Evolutionary conservation across 2,888 invertebrate genomes (phyloP), one percentile per base, ranked within the genome.

Genomic region (Aporophyla lueneburgensis): DNA sequence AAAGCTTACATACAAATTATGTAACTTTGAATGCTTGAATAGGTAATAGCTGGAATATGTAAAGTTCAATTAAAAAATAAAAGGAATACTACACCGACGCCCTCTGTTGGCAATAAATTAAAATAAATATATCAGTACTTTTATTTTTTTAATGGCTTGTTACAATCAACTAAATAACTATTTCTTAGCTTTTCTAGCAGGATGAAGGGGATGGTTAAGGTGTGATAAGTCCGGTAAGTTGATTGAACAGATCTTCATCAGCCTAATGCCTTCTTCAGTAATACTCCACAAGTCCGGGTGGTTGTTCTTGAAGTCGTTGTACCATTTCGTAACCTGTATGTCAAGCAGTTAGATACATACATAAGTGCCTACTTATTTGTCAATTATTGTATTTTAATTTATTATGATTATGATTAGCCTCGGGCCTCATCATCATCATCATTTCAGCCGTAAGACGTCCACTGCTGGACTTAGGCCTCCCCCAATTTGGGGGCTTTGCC

Each of bases 181-280:
- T 62, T 78, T 5, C 12, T 92, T 92, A 59, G 92, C 85, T 95
- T 97, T 97, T 74, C 97, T 96, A 46, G 97, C 95, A 2, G 98
- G 98, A 94, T 98, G 98, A 83, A 98, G 97, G 7, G 98, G 98
- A 92, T 98, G 98, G 70, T 97, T 96, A 94, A 98, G 96, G 80
- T 97, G 96, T 12, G 97, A 97, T 53, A 98, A 90, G 93, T 98
- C 98, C 3, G 98, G 98, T 1, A 98, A 98, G 94, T 98, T 98
- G 67, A 97, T 97, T 61, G 97, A 97, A 86, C 98, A 98, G 67
- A 97, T 95, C 66, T 94, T 96, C 71, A 98, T 97, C 92, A 98
- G 97, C 80, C 97, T 97, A 97, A 98, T 97, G 40, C 98, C 98
- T 21, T 91, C 96, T 76, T 97, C 97, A 0, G 97, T 97, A 71